Evolutionary conservation across 1,140 invertebrate genomes (phyloP).

Genomic region (Drosophila littoralis): DNA sequence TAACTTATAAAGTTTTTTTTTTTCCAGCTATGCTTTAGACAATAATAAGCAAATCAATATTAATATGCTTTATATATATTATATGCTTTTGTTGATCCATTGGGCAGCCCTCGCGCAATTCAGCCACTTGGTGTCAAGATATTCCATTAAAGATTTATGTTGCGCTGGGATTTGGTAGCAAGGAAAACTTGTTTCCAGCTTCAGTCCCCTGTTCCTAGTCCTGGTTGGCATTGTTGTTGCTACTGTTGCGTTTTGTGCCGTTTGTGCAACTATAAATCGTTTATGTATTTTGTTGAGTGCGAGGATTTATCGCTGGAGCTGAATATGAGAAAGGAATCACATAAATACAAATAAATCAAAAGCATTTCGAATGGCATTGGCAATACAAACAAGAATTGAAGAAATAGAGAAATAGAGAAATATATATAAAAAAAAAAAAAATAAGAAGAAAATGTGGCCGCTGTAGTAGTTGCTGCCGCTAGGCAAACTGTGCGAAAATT

Average conservation of each 20-base stretch:
- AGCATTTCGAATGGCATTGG: conserved; percentile 70
- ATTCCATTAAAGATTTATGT: conserved; percentile 64
- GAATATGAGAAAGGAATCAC: conserved; percentile 75
- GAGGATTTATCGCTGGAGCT: conserved; percentile 73
- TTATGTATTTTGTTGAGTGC: conserved; percentile 81
- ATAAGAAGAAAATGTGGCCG: no score
- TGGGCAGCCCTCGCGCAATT: conserved; percentile 9
- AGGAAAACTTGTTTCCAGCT: conserved; percentile 50
- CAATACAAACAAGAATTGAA: conserved; percentile 62
- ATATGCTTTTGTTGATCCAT: not conserved
- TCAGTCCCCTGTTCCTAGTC: conserved; percentile 17
- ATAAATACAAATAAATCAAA: conserved; percentile 82
- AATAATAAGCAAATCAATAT: not conserved
- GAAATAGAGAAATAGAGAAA: conserved; percentile 57
- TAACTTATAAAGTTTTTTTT: no score
- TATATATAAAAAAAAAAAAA: not conserved
- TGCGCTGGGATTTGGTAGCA: conserved; percentile 50
- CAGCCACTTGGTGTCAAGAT: conserved; percentile 33
- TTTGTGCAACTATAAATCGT: conserved; percentile 78
- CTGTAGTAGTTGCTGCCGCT: conserved; percentile 34
- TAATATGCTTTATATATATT: no score
- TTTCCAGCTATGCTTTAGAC: no score
- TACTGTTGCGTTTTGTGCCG: conserved; percentile 36
- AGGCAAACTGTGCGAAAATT: conserved; percentile 71
- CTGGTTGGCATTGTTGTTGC: conserved; percentile 51